Conservation (phyloP, 2,113 vertebrate species). For the Callionymus lyra region DNA sequence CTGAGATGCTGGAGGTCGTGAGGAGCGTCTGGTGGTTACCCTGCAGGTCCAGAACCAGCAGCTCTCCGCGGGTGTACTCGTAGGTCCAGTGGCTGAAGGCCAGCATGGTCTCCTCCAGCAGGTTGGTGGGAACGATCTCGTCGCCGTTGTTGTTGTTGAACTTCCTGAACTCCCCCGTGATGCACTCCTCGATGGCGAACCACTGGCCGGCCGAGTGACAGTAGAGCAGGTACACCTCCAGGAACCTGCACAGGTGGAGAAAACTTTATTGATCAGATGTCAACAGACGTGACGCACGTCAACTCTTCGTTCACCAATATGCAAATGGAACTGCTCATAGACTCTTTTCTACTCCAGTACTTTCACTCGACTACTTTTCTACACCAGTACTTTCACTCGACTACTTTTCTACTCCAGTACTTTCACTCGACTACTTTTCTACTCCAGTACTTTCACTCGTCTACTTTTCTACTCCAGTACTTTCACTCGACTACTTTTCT, state of each 20-base stretch:
- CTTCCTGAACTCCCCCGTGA: conserved; percentile 95
- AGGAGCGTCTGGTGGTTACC: conserved; percentile 55
- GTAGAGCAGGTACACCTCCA: conserved; percentile 94
- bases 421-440: no score
- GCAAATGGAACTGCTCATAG: no score
- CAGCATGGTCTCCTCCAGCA: conserved; percentile 94
- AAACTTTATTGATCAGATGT: no score
- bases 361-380: no score
- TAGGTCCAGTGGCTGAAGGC: conserved; percentile 98
- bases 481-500: no score
- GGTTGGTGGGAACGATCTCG: conserved; percentile 91
- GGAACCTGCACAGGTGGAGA: conserved; percentile 74
- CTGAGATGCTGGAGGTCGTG: neutral
- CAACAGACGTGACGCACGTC: no score
- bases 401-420: no score
- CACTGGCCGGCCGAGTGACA: conserved; percentile 97
- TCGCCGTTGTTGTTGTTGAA: conserved; percentile 98
- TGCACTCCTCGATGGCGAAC: conserved; percentile 97
- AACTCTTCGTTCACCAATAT: no score
- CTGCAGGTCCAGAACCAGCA: conserved; percentile 92
- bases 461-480: no score
- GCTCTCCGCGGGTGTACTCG: conserved; percentile 89
- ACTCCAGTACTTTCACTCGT: no score
- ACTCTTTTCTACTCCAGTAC: no score
- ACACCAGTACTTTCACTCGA: no score